phyloP scores from a whole-genome alignment of 2,797 vertebrate genomes.

The Enteromius fasciolatus region DNA sequence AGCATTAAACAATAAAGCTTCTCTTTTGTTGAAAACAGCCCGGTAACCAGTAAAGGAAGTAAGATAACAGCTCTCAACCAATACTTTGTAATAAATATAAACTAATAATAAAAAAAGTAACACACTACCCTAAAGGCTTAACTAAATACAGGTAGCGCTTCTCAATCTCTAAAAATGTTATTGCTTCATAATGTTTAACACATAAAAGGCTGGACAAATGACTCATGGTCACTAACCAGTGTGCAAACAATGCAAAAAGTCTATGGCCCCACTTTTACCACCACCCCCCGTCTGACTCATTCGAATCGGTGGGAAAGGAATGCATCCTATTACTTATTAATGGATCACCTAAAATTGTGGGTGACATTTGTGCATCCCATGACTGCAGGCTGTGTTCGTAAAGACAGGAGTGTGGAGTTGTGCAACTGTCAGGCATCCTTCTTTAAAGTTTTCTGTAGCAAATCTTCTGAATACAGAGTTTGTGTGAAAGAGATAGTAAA shows the following conservation, averaged over 20 bases:
- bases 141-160: neutral
- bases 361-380: slow-evolving; percentile 10
- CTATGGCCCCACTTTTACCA: slow-evolving; percentile 38
- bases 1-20: neutral
- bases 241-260: slow-evolving; percentile 46
- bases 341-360: slow-evolving; percentile 15
- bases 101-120: neutral
- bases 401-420: slow-evolving; percentile 7
- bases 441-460: neutral
- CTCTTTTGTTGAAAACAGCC: neutral
- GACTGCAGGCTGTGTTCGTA: neutral
- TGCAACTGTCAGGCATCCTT: slow-evolving; percentile 17
- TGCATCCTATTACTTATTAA: slow-evolving; percentile 51
- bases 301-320: slow-evolving; percentile 27
- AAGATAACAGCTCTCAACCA: neutral
- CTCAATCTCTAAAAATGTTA: slow-evolving; percentile 1
- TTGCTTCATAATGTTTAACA: slow-evolving; percentile 4
- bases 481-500: neutral
- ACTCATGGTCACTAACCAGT: slow-evolving; percentile 36
- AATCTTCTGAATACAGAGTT: neutral
- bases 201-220: neutral
- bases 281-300: slow-evolving; percentile 19
- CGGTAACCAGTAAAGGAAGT: neutral
- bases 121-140: neutral
- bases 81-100: neutral